phyloP scores from a whole-genome alignment of 2,113 vertebrate genomes.

The Bufo gargarizans region DNA sequence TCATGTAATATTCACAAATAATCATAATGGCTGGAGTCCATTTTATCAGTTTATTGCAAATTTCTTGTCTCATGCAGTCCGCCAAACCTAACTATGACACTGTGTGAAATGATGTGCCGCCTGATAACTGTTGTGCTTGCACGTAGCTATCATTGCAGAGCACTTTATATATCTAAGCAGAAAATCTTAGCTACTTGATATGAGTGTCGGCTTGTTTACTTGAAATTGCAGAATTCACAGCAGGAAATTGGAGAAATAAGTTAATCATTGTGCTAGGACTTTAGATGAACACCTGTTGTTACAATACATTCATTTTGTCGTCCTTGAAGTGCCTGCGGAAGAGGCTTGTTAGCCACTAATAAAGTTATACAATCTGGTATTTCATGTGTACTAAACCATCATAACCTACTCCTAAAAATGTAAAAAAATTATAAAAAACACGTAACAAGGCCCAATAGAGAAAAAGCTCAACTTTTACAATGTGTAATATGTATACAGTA shows the following conservation, averaged over 20 bases:
- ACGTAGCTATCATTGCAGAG: not conserved
- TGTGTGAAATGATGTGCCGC: not conserved
- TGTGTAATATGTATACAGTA: too few relatives aligned
- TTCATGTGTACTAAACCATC: not conserved
- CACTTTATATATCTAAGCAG: not conserved
- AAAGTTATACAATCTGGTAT: not conserved
- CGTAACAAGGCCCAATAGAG: too few relatives aligned
- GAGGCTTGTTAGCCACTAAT: not conserved
- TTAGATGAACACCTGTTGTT: not conserved
- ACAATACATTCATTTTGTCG: conserved; percentile 9
- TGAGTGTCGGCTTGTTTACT: not conserved
- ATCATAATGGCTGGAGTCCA: conserved; percentile 60
- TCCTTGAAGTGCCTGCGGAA: not conserved
- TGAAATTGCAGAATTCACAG: not conserved
- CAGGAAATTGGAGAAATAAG: not conserved
- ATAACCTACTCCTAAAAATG: too few relatives aligned
- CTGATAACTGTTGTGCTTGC: not conserved
- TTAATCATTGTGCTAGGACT: not conserved
- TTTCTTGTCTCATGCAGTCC: conserved; percentile 43
- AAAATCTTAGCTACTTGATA: not conserved
- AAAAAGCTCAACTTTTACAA: too few relatives aligned
- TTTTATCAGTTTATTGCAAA: conserved; percentile 56
- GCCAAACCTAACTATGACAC: not conserved
- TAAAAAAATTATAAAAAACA: too few relatives aligned
- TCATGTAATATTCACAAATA: conserved; percentile 64